These are phyloP conservation scores for Scaptomyza reducta DNA, from an alignment of 2,888 invertebrate species.

Conservation along the genomic window DNA sequence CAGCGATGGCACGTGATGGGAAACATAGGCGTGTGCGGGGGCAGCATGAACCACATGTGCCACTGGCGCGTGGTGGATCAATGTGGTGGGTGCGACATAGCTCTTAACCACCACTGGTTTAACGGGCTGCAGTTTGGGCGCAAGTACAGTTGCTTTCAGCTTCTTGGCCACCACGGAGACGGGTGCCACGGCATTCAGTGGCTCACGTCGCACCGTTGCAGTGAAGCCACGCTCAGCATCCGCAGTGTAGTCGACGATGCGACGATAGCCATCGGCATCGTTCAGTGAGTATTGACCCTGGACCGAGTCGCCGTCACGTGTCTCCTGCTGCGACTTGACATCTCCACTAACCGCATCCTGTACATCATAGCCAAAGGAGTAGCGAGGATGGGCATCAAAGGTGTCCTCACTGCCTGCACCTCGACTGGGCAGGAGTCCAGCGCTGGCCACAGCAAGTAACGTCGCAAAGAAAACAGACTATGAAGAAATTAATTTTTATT, in stretches of 20 bases:
- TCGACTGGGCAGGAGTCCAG: constrained; percentile 65
- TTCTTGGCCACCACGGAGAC: constrained; percentile 30
- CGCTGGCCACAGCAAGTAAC: constrained; percentile 65
- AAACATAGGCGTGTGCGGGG: constrained; percentile 54
- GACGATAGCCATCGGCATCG: constrained; percentile 85
- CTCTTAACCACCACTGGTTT: constrained; percentile 61
- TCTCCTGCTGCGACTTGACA: constrained; percentile 85
- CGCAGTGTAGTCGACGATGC: constrained; percentile 85
- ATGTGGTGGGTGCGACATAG: constrained; percentile 64
- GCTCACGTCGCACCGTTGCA: constrained; percentile 85
- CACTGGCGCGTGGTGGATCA: constrained; percentile 74
- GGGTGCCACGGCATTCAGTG: constrained; percentile 64
- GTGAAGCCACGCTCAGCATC: constrained; percentile 85
- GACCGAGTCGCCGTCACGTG: constrained; percentile 85
- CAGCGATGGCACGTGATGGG: constrained; percentile 69
- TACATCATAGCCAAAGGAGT: constrained; percentile 85
- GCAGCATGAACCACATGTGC: constrained; percentile 64
- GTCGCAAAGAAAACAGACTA: constrained; percentile 57
- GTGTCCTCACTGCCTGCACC: constrained; percentile 63
- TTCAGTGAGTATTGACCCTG: constrained; percentile 85
- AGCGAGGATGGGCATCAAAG: constrained; percentile 83
- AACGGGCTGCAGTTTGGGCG: constrained; percentile 35
- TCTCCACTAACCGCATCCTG: constrained; percentile 85
- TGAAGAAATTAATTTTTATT: not conserved
- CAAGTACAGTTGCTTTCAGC: constrained; percentile 15